These are phyloP conservation scores for Pachydiplax longipennis DNA, from an alignment of 2,888 invertebrate species.

Conservation along the genomic window DNA sequence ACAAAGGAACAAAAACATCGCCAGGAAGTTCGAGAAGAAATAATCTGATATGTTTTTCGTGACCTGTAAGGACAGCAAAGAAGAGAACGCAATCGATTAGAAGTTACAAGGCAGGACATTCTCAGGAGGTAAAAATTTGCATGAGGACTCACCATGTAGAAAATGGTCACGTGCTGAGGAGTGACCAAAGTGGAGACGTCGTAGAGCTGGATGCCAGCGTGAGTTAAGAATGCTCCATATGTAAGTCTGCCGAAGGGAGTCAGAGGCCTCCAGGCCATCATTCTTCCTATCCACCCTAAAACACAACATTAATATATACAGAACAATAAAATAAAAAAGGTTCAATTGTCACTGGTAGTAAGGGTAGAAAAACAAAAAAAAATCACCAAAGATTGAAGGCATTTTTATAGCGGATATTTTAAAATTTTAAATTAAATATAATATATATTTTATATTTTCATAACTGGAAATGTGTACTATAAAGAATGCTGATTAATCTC, in stretches of 20 bases:
- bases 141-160: neutral
- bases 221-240: slow-evolving; percentile 11
- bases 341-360: too few species aligned
- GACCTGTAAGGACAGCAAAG: neutral
- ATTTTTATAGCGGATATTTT: too few species aligned
- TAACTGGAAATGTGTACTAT: too few species aligned
- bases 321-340: too few species aligned
- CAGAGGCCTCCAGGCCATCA: neutral
- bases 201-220: slow-evolving; percentile 13
- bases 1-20: neutral
- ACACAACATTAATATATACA: neutral
- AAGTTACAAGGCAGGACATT: neutral
- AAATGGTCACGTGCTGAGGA: neutral
- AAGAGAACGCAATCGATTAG: neutral
- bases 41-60: neutral
- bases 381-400: too few species aligned
- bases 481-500: too few species aligned
- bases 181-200: slow-evolving; percentile 6
- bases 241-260: neutral
- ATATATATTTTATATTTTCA: too few species aligned
- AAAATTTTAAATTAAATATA: too few species aligned
- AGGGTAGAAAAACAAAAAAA: too few species aligned
- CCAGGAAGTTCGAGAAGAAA: neutral
- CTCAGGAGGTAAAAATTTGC: neutral
- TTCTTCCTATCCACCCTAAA: neutral